Conservation (phyloP, 1,140 invertebrate species). For the Lysiphlebus fabarum region DNA sequence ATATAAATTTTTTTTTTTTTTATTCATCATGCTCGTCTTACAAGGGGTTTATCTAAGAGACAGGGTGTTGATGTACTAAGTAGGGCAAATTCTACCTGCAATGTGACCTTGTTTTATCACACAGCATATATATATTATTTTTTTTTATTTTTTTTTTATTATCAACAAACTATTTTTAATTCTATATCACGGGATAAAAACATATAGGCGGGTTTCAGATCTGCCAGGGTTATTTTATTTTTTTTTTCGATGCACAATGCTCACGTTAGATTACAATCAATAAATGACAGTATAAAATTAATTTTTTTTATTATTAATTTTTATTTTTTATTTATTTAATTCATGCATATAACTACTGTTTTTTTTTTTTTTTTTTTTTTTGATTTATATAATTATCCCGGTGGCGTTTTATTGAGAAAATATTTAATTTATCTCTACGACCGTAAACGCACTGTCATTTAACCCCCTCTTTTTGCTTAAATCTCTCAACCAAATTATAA, state of each 20-base stretch:
- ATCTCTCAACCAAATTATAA: conserved; percentile 38
- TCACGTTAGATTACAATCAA: conserved; percentile 36
- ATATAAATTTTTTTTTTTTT: too few relatives aligned
- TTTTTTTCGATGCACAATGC: conserved; percentile 47
- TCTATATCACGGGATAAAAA: conserved; percentile 24
- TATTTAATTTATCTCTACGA: conserved; percentile 15
- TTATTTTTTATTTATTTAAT: not conserved
- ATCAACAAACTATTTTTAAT: conserved; percentile 30
- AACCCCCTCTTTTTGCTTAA: conserved; percentile 52
- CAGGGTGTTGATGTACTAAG: conserved; percentile 9
- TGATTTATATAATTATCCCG: conserved; percentile 45
- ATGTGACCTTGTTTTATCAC: conserved; percentile 13
- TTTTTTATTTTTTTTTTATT: conserved; percentile 16
- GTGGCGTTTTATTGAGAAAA: conserved; percentile 53
- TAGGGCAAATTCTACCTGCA: conserved; percentile 21
- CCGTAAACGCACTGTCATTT: conserved; percentile 27
- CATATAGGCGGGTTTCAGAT: conserved; percentile 17
- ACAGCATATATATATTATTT: not conserved
- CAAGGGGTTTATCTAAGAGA: conserved; percentile 19
- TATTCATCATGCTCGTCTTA: conserved; percentile 16
- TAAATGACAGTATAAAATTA: conserved; percentile 35
- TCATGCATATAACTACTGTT: not conserved
- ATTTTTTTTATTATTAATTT: not conserved
- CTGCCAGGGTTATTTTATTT: conserved; percentile 19
- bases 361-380: not conserved